phyloP scores from a whole-genome alignment of 2,888 invertebrate genomes.

The Holacanthella duospinosa region DNA sequence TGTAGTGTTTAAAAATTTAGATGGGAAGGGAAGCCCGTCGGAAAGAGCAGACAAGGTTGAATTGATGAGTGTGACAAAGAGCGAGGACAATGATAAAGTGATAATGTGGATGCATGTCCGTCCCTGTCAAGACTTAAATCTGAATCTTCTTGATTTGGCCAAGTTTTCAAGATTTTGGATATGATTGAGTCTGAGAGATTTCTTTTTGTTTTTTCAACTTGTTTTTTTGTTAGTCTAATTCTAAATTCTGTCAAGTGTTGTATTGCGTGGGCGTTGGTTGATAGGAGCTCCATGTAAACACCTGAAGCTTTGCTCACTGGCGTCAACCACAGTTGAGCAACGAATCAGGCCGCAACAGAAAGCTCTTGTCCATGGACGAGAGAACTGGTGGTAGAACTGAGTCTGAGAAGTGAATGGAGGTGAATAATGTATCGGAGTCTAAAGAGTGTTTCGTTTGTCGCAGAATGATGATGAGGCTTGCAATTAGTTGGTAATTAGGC shows the following conservation, averaged over 20 bases:
- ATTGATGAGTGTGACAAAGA: too few relatives aligned
- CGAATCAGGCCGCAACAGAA: slow-evolving; percentile 66
- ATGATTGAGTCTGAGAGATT: background rate
- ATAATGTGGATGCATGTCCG: too few relatives aligned
- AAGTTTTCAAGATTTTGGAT: too few relatives aligned
- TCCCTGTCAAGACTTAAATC: background rate
- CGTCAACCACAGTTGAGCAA: slow-evolving; percentile 63
- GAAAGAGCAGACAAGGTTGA: too few relatives aligned
- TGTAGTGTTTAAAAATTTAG: too few relatives aligned
- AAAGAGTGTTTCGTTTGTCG: background rate
- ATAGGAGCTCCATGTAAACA: slow-evolving; percentile 53
- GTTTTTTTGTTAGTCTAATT: background rate
- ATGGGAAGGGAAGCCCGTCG: too few relatives aligned
- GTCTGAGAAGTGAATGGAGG: background rate
- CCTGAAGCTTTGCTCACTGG: slow-evolving; percentile 83
- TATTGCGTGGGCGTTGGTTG: background rate
- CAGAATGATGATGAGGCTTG: slow-evolving; percentile 12
- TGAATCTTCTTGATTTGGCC: too few relatives aligned
- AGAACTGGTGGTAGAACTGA: background rate
- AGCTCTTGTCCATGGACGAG: slow-evolving; percentile 25
- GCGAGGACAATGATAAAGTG: too few relatives aligned
- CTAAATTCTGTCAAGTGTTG: background rate
- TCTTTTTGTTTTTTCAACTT: background rate
- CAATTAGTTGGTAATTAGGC: slow-evolving; percentile 15
- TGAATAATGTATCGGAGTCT: background rate